Conservation (phyloP, 2,888 invertebrate species). For the Dicycla oo region DNA sequence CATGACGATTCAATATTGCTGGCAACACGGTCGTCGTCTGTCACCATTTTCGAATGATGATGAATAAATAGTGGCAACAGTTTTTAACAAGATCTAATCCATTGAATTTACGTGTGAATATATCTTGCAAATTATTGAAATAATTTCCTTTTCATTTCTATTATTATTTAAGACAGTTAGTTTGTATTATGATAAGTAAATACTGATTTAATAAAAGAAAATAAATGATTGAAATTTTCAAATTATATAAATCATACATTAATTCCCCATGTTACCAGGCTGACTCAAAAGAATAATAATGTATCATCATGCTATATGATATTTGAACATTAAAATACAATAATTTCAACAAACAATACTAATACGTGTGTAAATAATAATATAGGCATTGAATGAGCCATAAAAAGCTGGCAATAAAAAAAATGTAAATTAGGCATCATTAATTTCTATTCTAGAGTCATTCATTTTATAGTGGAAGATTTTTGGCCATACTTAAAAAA, state of each 20-base stretch:
- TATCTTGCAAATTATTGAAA: too few relatives aligned
- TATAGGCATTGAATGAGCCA: slow-evolving; percentile 14
- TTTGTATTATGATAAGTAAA: too few relatives aligned
- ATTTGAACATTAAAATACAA: slow-evolving; percentile 37
- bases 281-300: not conserved
- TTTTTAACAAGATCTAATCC: too few relatives aligned
- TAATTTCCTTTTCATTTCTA: too few relatives aligned
- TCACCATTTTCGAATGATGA: slow-evolving; percentile 7
- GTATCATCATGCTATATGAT: too few relatives aligned
- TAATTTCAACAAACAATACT: slow-evolving; percentile 32
- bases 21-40: slow-evolving; percentile 21
- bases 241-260: too few relatives aligned
- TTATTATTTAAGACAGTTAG: too few relatives aligned
- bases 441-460: not conserved
- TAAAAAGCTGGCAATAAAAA: slow-evolving; percentile 17
- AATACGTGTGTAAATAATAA: slow-evolving; percentile 31
- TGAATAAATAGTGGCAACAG: too few relatives aligned
- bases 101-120: not conserved
- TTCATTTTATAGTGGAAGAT: not conserved
- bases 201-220: too few relatives aligned
- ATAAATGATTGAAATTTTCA: not conserved
- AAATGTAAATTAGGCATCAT: slow-evolving; percentile 6
- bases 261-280: not conserved
- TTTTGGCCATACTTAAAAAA: not conserved
- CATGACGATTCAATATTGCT: slow-evolving; percentile 36